These are phyloP conservation scores for Rhinophrynus dorsalis DNA, from an alignment of 2,797 vertebrate genomes.

Conservation along the genomic window DNA sequence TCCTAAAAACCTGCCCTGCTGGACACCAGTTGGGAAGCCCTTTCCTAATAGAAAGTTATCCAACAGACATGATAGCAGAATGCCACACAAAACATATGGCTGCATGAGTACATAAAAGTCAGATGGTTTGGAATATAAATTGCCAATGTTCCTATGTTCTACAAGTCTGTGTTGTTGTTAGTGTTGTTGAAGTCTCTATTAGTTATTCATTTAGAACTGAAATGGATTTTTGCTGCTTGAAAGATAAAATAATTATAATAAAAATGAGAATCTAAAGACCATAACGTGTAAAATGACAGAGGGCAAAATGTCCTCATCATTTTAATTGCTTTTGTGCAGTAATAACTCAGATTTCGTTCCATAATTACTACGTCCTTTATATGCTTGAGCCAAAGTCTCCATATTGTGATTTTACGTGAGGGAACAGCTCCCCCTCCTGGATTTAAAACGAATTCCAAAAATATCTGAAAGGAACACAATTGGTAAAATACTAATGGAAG, in stretches of 20 bases:
- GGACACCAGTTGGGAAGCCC: too few relatives aligned
- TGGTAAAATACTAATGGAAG: too few relatives aligned
- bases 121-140: background rate
- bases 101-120: background rate
- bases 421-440: constrained; percentile 25
- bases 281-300: constrained; percentile 28
- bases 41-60: too few relatives aligned
- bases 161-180: background rate
- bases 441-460: background rate
- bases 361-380: constrained; percentile 3
- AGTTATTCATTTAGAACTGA: constrained; percentile 6
- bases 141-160: background rate
- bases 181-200: constrained; percentile 5
- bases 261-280: constrained; percentile 30
- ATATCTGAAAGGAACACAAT: too few relatives aligned
- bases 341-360: constrained; percentile 27
- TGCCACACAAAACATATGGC: too few relatives aligned
- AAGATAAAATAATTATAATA: constrained; percentile 36
- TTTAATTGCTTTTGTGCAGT: constrained; percentile 39
- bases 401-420: background rate
- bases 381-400: too few relatives aligned
- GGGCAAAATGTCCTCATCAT: constrained; percentile 33
- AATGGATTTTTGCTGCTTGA: constrained; percentile 20
- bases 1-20: too few relatives aligned
- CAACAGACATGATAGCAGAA: too few relatives aligned